Conservation (phyloP, 2,888 invertebrate species). For the Octodonta nipae region DNA sequence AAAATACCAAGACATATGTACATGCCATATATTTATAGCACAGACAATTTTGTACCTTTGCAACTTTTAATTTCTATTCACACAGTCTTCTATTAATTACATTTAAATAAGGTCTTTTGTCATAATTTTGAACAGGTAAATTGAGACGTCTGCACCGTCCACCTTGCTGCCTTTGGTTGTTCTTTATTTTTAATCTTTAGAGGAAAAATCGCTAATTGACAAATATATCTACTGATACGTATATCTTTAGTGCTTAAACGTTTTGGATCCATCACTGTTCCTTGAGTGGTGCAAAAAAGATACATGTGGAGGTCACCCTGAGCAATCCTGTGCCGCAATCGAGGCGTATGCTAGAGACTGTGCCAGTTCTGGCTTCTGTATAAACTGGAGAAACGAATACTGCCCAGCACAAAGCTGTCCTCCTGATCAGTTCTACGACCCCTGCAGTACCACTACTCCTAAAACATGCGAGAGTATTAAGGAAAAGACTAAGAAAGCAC, state of each 20-base stretch:
- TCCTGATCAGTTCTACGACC: conserved; percentile 37
- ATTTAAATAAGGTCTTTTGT: too few relatives aligned
- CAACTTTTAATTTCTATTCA: too few relatives aligned
- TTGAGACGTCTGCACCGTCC: too few relatives aligned
- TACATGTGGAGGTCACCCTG: conserved; percentile 43
- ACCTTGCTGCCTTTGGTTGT: too few relatives aligned
- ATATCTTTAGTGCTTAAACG: conserved; percentile 49
- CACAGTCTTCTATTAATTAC: too few relatives aligned
- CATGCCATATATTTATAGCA: too few relatives aligned
- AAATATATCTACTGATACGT: too few relatives aligned
- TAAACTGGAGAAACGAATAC: conserved; percentile 53
- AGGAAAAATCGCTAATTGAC: background rate
- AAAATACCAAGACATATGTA: too few relatives aligned
- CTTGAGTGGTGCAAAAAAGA: conserved; percentile 57
- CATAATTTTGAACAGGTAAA: too few relatives aligned
- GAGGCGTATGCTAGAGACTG: conserved; percentile 65
- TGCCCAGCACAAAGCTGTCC: conserved; percentile 53
- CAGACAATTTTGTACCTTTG: too few relatives aligned
- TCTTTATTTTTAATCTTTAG: too few relatives aligned
- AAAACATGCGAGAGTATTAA: conserved; percentile 52
- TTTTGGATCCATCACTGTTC: conserved; percentile 56
- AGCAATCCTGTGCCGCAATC: conserved; percentile 49
- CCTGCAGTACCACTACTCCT: conserved; percentile 49
- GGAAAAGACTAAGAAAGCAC: conserved; percentile 24
- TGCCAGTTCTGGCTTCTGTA: conserved; percentile 53